Evolutionary conservation across 37 sponge, comb jelly and placozoan species (phyloP), one percentile per base, ranked within the genome.

Genomic region (Cladorhizidae sp.): DNA sequence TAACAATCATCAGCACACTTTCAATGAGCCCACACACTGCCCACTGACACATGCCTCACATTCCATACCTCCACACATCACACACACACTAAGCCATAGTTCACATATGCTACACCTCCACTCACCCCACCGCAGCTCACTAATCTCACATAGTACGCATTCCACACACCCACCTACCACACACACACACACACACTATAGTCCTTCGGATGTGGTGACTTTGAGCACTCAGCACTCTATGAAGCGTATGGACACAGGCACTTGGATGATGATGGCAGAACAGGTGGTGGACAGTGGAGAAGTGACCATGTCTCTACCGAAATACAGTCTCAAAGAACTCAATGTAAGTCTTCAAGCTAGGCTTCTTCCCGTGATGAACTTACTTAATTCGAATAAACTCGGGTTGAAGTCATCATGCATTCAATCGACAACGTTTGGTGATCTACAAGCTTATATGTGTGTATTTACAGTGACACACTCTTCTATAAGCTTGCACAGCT

Each of bases 191-290:
- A 43, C 31, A n/a, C 64, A 68, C 69, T 42, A 37, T 26, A 81
- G 81, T 5, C 81, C 81, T 20, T 38, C 59, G 50, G 80, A 80
- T 70, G 31, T 80, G 58, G 26, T 23, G 41, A 9, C 72, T 0
- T 11, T 76, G 26, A 81, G 56, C 33, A 28, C 59, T 14, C 72
- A 57, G 22, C 72, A 58, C 35, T 72, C 72, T 33, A 62, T 82
- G 83, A 82, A 82, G 65, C 42, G 62, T 11, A 82, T 82, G 83
- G 45, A 73, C 65, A 72, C 74, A 31, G 74, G 33, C 7, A 82
- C 83, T 8, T 82, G 83, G 83, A 64, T 82, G 74, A 82, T 82
- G 83, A 72, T 61, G 64, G 32, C 65, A 26, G 74, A 82, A 26
- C 28, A 40, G 40, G 36, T 72, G 51, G n/a, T 82, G 14, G 83